Evolutionary conservation across 2,797 vertebrate species (phyloP).

Genomic region (Triplophysa bombifrons): DNA sequence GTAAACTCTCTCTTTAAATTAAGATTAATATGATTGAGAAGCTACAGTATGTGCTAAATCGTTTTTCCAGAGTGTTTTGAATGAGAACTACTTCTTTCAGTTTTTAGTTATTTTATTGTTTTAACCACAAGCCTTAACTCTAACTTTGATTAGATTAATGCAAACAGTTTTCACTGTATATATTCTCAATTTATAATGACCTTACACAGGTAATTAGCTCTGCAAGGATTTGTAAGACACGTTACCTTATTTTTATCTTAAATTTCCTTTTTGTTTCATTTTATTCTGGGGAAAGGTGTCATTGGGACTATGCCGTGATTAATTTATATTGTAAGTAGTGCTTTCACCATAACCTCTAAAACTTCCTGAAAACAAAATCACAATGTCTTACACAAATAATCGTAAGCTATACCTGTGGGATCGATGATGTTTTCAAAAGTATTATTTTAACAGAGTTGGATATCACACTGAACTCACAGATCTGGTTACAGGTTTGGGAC

Average conservation of each 20-base stretch:
- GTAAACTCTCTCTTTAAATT: too few relatives aligned
- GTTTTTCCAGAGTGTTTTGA: too few relatives aligned
- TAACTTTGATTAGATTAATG: too few relatives aligned
- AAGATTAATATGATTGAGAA: too few relatives aligned
- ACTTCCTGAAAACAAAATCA: constrained; percentile 9
- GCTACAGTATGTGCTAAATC: too few relatives aligned
- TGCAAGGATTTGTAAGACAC: constrained; percentile 25
- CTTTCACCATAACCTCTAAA: background rate
- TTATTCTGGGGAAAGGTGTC: constrained; percentile 27
- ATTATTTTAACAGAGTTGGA: constrained; percentile 42
- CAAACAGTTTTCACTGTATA: too few relatives aligned
- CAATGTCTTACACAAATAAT: constrained; percentile 45
- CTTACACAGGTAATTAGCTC: too few relatives aligned
- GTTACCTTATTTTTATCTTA: constrained; percentile 23
- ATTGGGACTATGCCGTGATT: constrained; percentile 48
- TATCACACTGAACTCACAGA: constrained; percentile 30
- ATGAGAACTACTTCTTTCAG: too few relatives aligned
- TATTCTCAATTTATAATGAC: too few relatives aligned
- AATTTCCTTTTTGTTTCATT: too few relatives aligned
- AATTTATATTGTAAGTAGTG: background rate
- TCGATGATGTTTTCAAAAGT: constrained; percentile 30
- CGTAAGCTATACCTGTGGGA: constrained; percentile 6
- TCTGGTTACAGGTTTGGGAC: constrained; percentile 39
- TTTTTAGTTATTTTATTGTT: constrained; percentile 8
- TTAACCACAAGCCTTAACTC: background rate